Percentiles rank a stretch among this genome's conserved stretches.
These are phyloP conservation scores for Cephus cinctus DNA, from an alignment of 1,140 invertebrate species.

Conservation along the genomic window DNA sequence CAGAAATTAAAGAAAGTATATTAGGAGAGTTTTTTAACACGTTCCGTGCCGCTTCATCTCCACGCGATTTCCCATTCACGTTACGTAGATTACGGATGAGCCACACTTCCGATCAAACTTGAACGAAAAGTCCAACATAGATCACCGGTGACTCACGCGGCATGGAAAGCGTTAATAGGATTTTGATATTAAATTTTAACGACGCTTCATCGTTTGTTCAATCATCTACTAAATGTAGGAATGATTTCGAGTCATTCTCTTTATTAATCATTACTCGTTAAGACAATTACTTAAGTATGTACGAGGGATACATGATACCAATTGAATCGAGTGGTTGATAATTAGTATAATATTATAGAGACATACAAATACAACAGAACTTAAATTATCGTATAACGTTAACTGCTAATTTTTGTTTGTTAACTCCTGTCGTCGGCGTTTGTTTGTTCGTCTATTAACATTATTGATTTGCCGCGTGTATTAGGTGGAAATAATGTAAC, in stretches of 20 bases:
- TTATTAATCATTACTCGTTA: conserved; percentile 39
- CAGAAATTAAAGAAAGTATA: conserved; percentile 16
- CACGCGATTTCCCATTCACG: too few species aligned
- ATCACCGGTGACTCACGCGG: too few species aligned
- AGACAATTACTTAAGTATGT: conserved; percentile 47
- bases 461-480: conserved; percentile 26
- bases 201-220: too few species aligned
- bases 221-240: conserved; percentile 18
- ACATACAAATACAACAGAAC: conserved; percentile 54
- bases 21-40: too few species aligned
- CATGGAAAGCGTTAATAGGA: too few species aligned
- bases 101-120: too few species aligned
- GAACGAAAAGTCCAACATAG: too few species aligned
- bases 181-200: too few species aligned
- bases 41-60: too few species aligned
- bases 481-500: conserved; percentile 40
- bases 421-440: conserved; percentile 25
- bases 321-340: conserved; percentile 50
- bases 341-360: conserved; percentile 50
- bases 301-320: conserved; percentile 50
- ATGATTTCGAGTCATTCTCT: conserved; percentile 30
- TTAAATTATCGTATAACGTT: conserved; percentile 48
- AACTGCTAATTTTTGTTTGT: conserved; percentile 22
- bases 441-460: conserved; percentile 27
- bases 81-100: too few species aligned